Base-by-base conservation (phyloP, 2,113 vertebrate species). In the Aegotheles bennettii region DNA sequence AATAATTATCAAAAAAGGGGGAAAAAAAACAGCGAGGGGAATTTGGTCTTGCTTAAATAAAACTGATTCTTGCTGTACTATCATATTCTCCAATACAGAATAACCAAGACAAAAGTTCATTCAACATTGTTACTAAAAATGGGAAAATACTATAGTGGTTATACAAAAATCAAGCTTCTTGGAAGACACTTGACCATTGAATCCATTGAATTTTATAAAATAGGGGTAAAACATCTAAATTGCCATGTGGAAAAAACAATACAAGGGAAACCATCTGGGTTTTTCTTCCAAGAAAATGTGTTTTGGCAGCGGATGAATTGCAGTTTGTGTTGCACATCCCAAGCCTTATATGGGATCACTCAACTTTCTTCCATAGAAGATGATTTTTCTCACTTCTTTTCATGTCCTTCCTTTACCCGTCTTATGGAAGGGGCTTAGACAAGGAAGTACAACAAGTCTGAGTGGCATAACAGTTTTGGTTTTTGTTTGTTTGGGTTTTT, bases 11-110 rank as follows among this genome's bases (percentile, higher is more conserved):
- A 25, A 50, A 42, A 38, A 61, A 68, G 2, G 21, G 15, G 35
- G 23, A 6, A 12, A 14, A 13, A 48, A 25, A 20, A 2, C 43
- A 20, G 10, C 1, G 1, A 47, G 28, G 1, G 13, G 9, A 61
- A 80, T 40, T 54, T 51, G 13, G 48, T 68, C 38, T 85, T 88
- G 24, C 24, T 71, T 69, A 69, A 90, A 88, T 65, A 64, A 80
- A 93, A 75, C 3, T 35, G 6, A 29, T 75, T 82, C 19, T 50
- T 74, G 9, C 7, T 31, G 10, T 35, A 43, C 19, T 73, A 38
- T 15, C 50, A 28, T 15, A 68, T 31, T 36, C 9, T 84, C 26
- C 29, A 81, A 10, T 24, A 24, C 1, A 48, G 3, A 4, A 0
- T 33, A 70, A 57, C 14, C 8, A 73, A 64, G 56, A 71, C 12